These are phyloP conservation scores for Gastracanthus pulcherrimus DNA, from an alignment of 2,888 invertebrate species.

Conservation along the genomic window DNA sequence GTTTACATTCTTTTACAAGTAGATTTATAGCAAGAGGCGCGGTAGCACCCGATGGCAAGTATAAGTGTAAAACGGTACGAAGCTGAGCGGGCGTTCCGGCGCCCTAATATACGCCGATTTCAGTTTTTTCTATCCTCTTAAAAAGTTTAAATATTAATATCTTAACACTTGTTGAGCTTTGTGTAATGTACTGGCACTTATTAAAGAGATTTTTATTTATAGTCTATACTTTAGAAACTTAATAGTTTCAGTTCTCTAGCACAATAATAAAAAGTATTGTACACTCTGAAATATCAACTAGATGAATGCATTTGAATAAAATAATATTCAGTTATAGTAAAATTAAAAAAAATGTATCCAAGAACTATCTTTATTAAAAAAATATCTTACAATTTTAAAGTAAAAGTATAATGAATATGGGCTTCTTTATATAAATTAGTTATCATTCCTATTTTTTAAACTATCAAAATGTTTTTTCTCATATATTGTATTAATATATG, in stretches of 20 bases:
- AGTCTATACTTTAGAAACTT: conserved; percentile 30
- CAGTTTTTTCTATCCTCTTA: too few relatives aligned
- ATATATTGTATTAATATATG: conserved; percentile 58
- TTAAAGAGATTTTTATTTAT: too few relatives aligned
- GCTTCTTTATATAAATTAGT: conserved; percentile 31
- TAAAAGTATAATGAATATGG: conserved; percentile 60
- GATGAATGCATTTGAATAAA: conserved; percentile 32
- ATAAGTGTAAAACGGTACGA: too few relatives aligned
- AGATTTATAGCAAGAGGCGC: too few relatives aligned
- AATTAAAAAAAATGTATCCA: conserved; percentile 54
- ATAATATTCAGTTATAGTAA: conserved; percentile 14
- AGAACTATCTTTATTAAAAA: conserved; percentile 71
- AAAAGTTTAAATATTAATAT: too few relatives aligned
- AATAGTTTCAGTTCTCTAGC: conserved; percentile 28
- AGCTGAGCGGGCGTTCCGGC: too few relatives aligned
- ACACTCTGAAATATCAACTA: conserved; percentile 18
- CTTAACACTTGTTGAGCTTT: too few relatives aligned
- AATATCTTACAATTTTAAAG: conserved; percentile 71
- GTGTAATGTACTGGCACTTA: too few relatives aligned
- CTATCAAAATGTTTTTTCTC: conserved; percentile 48
- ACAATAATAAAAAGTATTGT: conserved; percentile 45
- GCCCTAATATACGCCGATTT: too few relatives aligned
- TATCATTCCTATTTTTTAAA: conserved; percentile 38
- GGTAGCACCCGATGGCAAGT: too few relatives aligned
- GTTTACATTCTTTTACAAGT: conserved; percentile 25